phyloP scores from a whole-genome alignment of 2,888 invertebrate species.

The Hirtodrosophila confusa region DNA sequence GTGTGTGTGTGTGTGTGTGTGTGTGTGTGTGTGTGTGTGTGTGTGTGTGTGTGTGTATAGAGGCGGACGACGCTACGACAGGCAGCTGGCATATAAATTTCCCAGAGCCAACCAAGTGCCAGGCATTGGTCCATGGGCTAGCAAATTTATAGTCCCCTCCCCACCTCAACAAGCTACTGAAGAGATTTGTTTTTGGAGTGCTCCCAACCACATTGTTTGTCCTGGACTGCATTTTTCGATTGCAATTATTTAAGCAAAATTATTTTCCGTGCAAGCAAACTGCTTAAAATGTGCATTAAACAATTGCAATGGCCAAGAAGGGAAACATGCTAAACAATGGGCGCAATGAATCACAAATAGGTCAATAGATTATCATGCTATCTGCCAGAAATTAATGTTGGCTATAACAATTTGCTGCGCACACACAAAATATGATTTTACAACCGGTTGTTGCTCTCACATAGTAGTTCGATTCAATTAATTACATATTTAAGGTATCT shows the following conservation, averaged over 20 bases:
- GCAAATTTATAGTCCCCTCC: slow-evolving; percentile 62
- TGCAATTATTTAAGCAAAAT: slow-evolving; percentile 56
- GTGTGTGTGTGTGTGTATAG: slow-evolving; percentile 16
- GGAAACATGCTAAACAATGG: not conserved
- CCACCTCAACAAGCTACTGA: not conserved
- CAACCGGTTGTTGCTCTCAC: no score
- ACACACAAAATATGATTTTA: no score
- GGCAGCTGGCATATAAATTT: slow-evolving; percentile 70
- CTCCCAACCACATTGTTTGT: slow-evolving; percentile 43
- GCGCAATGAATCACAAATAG: slow-evolving; percentile 1
- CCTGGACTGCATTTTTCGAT: slow-evolving; percentile 27
- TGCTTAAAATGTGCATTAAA: slow-evolving; percentile 35
- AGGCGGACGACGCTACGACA: slow-evolving; percentile 48
- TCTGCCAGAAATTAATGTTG: not conserved
- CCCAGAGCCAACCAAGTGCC: slow-evolving; percentile 57
- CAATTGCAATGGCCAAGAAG: not conserved
- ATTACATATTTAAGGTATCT: no score
- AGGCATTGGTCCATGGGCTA: slow-evolving; percentile 63
- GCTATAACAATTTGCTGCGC: no score
- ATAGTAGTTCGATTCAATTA: no score
- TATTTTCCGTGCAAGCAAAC: slow-evolving; percentile 34
- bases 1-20: not conserved
- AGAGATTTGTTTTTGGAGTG: slow-evolving; percentile 22
- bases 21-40: slow-evolving; percentile 1
- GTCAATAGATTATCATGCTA: not conserved